Evolutionary conservation across 23 tunicate genomes (phyloP).

Genomic region (Phallusia fumigata): DNA sequence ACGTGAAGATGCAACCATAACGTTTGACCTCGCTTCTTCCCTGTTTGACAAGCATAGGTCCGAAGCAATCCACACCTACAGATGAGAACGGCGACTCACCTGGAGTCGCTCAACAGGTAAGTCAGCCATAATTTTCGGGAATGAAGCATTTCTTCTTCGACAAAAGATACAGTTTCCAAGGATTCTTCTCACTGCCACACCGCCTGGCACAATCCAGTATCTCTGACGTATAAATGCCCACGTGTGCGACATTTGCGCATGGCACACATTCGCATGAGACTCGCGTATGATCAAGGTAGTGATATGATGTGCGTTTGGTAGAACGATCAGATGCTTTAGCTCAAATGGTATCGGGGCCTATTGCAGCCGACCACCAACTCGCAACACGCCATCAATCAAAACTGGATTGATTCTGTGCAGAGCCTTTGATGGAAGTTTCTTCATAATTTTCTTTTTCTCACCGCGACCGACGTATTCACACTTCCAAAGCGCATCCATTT

Average conservation of each 20-base stretch:
- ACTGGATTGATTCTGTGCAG: neutral
- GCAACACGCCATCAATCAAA: constrained; percentile 14
- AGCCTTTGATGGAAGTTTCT: neutral
- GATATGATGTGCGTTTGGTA: constrained; percentile 1
- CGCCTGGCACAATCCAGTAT: constrained; percentile 7
- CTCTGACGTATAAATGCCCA: neutral
- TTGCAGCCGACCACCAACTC: constrained; percentile 5
- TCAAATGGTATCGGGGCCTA: neutral
- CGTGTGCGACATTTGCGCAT: neutral
- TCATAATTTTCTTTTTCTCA: too few relatives aligned
- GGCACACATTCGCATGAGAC: neutral
- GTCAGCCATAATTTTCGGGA: constrained; percentile 20
- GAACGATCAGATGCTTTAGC: neutral
- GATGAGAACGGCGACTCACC: neutral
- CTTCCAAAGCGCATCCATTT: neutral
- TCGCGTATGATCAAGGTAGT: neutral
- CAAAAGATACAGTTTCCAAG: neutral
- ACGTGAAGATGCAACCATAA: constrained; percentile 21
- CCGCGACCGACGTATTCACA: too few relatives aligned
- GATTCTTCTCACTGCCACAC: neutral
- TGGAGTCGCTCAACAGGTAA: constrained; percentile 1
- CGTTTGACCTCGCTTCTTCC: constrained; percentile 28
- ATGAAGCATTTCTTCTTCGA: constrained; percentile 12
- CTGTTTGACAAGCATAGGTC: neutral
- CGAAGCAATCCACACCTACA: constrained; percentile 29